Evolutionary conservation across 2,888 invertebrate species (phyloP), one percentile per base, ranked within the genome.

Genomic region (Emmelina monodactyla): DNA sequence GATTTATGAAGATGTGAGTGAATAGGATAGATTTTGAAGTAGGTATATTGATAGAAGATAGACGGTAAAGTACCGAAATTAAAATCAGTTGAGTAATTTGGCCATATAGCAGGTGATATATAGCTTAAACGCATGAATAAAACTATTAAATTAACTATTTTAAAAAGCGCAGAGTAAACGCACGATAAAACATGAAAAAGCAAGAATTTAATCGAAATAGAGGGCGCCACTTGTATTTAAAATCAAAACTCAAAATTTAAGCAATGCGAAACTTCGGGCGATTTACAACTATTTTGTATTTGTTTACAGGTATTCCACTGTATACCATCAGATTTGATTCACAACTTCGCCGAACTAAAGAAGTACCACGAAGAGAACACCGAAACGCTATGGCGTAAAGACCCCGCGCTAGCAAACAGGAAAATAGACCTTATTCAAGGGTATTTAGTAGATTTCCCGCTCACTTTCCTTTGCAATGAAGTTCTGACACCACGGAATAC

Each of bases 381-480:
- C 3, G 78, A 83, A 31, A 85, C 89, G 0, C 64, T 97, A 9
- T 88, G 88, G 63, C 84, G 86, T 38, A 83, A 83, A 0, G 88
- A 96, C 61, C 87, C 88, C 4, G 83, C 83, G 9, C 68, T 85
- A 34, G 92, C 95, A 10, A 83, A 87, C 47, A 82, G 85, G 50
- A 86, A 87, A 72, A 79, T 94, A 43, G 84, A 85, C 46, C 85
- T 87, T 52, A 87, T 95, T 38, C 73, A 90, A 85, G 97, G 97
- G 1, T 85, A 89, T 63, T 61, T 98, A 37, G 98, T 98, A 1
- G 85, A 93, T 47, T 79, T 97, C 60, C 97, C 98, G 1, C 69
- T 95, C 34, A 83, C 91, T 39, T 98, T 98, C 72, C 84, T 98
- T n/a, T 85, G 85, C 53, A 86, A 91, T 46, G 96, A 97, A 72